Base-by-base conservation (phyloP, 1,140 invertebrate genomes). In the Onthophagus taurus region DNA sequence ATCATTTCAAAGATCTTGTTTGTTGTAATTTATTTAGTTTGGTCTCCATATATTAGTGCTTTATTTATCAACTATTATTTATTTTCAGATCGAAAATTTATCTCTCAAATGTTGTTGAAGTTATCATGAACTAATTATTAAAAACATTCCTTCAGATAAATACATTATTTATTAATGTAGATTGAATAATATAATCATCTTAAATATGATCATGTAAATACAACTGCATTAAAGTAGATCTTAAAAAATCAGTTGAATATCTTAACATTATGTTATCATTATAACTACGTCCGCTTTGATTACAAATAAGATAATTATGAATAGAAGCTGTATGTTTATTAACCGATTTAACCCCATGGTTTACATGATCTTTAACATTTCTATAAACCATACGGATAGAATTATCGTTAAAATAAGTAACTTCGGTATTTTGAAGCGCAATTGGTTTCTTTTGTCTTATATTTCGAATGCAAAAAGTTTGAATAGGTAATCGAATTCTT, bases 401-500 rank as follows among this genome's bases (percentile, higher is more conserved):
- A 20, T 48, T 50, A 26, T 45, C 34, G 39, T 36, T 45, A 47
- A 61, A 51, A 45, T 55, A 50, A 6, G 59, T 50, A 13, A 65
- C 41, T 1, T 68, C 36, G 4, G 59, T 46, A 45, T 66, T 68
- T 45, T 68, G 53, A 30, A 63, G 43, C 23, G 54, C 46, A 24
- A 59, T 52, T 7, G 57, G 55, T 43, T 57, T 45, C 21, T 47
- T 51, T 16, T 44, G 45, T n/a, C 51, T 46, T 7, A 52, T 42
- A 29, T 55, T 48, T 30, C 58, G 49, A n/a, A 62, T 53, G 31
- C 69, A 73, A 36, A 71, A 65, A 41, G 58, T 56, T 9, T 63
- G 45, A 12, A 60, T 42, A 17, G 58, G 53, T 14, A 64, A 33
- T 35, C 47, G 45, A 33, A 60, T 34, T 18, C 38, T 45, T 18